These are phyloP conservation scores for Rhaphigaster nebulosa DNA, from an alignment of 2,888 invertebrate genomes.

Conservation along the genomic window DNA sequence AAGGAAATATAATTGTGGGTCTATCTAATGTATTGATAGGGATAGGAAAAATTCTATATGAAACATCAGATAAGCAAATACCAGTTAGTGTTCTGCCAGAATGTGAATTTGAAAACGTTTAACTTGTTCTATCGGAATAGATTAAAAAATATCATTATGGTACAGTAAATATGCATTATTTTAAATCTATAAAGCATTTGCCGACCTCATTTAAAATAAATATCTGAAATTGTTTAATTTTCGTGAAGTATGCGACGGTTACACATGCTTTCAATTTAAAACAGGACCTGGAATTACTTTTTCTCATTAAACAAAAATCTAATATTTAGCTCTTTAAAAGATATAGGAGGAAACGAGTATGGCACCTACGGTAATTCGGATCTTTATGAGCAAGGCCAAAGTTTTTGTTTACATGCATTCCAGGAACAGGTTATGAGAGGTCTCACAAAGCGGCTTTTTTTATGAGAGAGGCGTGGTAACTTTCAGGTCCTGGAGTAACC, in stretches of 20 bases:
- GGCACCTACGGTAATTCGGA: neutral
- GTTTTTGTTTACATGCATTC: conserved; percentile 21
- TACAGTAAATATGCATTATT: no score
- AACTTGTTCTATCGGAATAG: no score
- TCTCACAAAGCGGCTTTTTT: neutral
- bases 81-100: no score
- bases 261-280: neutral
- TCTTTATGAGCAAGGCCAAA: conserved; percentile 1
- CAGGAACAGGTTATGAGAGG: conserved; percentile 15
- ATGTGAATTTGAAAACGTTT: no score
- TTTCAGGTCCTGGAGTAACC: neutral
- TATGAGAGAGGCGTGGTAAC: neutral
- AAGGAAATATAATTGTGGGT: neutral
- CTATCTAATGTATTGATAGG: no score
- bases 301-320: neutral
- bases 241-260: neutral
- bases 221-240: neutral
- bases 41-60: no score
- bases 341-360: neutral
- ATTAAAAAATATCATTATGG: no score
- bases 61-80: no score
- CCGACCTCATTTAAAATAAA: neutral
- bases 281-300: neutral
- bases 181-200: neutral
- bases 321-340: neutral